These are phyloP conservation scores for Ormia ochracea DNA, from an alignment of 2,888 invertebrate species.

Conservation along the genomic window DNA sequence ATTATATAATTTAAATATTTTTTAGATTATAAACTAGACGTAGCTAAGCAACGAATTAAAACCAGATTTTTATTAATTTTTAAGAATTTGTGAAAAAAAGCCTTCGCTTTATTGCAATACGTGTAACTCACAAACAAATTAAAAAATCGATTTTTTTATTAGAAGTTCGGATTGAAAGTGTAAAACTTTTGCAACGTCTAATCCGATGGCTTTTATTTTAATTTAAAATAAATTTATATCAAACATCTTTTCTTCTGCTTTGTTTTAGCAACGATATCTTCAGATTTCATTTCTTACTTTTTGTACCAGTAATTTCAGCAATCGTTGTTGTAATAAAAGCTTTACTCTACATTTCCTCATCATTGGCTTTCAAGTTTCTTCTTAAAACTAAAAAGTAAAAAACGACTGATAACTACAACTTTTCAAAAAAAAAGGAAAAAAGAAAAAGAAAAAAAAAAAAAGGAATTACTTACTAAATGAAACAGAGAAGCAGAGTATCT, in stretches of 20 bases:
- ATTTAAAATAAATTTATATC: too few relatives aligned
- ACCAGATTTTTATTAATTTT: too few relatives aligned
- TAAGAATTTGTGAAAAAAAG: too few relatives aligned
- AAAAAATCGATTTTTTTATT: too few relatives aligned
- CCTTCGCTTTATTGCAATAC: too few relatives aligned
- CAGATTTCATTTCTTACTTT: neutral
- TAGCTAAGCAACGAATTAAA: too few relatives aligned
- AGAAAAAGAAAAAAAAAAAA: neutral
- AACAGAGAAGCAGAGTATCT: conserved; percentile 14
- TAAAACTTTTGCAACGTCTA: too few relatives aligned
- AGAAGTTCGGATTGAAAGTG: too few relatives aligned
- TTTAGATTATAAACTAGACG: too few relatives aligned
- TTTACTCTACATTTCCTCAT: conserved; percentile 55
- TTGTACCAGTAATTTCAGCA: conserved; percentile 9
- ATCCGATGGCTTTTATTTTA: too few relatives aligned
- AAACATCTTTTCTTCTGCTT: conserved; percentile 2
- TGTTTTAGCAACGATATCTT: neutral
- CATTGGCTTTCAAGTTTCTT: conserved; percentile 46
- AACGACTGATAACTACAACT: neutral
- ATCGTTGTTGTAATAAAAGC: conserved; percentile 33
- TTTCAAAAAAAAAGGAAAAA: neutral
- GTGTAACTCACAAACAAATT: too few relatives aligned
- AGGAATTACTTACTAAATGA: conserved; percentile 2
- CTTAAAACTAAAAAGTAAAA: neutral
- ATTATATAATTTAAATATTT: too few relatives aligned